Evolutionary conservation across 2,113 vertebrate species (phyloP).

Genomic region (human (Homo sapiens)): DNA sequence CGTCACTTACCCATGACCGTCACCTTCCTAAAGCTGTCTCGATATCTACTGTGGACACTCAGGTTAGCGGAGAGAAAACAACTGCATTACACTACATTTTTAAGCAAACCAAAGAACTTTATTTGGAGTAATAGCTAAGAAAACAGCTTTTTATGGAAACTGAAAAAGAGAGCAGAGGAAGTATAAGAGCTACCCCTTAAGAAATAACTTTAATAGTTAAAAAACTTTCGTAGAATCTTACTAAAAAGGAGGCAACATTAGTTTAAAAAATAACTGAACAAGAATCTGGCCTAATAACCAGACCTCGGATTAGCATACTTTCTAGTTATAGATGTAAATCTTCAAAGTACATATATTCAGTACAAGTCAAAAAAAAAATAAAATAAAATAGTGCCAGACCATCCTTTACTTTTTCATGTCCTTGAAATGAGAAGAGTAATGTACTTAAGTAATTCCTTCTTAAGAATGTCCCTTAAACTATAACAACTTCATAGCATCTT

Average conservation of each 20-base stretch:
- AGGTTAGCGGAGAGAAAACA: neutral
- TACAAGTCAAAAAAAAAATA: neutral
- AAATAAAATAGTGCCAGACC: neutral
- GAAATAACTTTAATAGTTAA: constrained; percentile 39
- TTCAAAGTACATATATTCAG: neutral
- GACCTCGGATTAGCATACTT: neutral
- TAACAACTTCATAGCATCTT: constrained; percentile 22
- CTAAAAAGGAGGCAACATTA: constrained; percentile 25
- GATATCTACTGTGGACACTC: neutral
- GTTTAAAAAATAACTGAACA: constrained; percentile 20
- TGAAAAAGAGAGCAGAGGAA: neutral
- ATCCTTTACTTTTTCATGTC: neutral
- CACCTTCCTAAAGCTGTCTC: neutral
- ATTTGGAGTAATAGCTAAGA: constrained; percentile 14
- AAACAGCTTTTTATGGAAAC: neutral
- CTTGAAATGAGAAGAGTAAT: neutral
- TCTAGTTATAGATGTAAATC: neutral
- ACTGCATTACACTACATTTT: neutral
- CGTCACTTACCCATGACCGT: neutral
- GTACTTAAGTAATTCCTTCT: neutral
- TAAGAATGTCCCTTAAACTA: neutral
- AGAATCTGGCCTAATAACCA: neutral
- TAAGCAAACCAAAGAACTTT: constrained; percentile 39
- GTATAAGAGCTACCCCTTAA: neutral
- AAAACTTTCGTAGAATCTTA: constrained; percentile 30